Evolutionary conservation across 2,888 invertebrate genomes (phyloP), one percentile per base, ranked within the genome.

Genomic region (Acrocyrtus sp.): DNA sequence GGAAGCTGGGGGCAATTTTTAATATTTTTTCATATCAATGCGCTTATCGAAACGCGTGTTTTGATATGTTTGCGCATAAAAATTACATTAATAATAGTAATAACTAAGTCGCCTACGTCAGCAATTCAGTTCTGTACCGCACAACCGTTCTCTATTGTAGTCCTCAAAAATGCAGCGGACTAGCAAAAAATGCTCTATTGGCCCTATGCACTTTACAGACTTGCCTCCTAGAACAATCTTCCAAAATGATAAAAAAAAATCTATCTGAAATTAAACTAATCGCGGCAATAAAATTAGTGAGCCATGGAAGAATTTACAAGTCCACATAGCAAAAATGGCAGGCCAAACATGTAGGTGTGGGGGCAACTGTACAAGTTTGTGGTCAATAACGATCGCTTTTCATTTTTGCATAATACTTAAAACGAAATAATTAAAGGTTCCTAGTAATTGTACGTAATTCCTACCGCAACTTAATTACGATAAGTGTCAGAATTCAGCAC

Each of bases 271-370:
- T 70, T 70, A 62, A 60, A 65, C 47, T 72, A 65, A 65, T 72
- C 63, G 45, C 65, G 19, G 62, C 60, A 58, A 72, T 72, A 72
- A 72, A 72, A 72, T 65, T 65, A 72, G 43, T 72, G 72, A 72
- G 65, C 65, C 72, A 65, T 72, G 65, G 72, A 72, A 63, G 26
- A 27, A 63, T 27, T 62, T 39, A 41, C 41, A 70, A 70, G 27
- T 8, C 45, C 48, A 48, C 10, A 21, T 48, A n/a, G n/a, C n/a
- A n/a, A n/a, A n/a, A n/a, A n/a, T 34, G 5, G 12, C 6, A 34
- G 12, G 34, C 12, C 34, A 34, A 34, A 34, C 34, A 34, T 34
- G 5, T 34, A 8, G 34, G 34, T 34, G 5, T 12, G 12, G 34
- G 34, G 6, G 34, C n/a, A n/a, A n/a, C n/a, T n/a, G n/a, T n/a